Evolutionary conservation across 2,797 vertebrate species (phyloP).

Genomic region (Pteronotus mesoamericanus): DNA sequence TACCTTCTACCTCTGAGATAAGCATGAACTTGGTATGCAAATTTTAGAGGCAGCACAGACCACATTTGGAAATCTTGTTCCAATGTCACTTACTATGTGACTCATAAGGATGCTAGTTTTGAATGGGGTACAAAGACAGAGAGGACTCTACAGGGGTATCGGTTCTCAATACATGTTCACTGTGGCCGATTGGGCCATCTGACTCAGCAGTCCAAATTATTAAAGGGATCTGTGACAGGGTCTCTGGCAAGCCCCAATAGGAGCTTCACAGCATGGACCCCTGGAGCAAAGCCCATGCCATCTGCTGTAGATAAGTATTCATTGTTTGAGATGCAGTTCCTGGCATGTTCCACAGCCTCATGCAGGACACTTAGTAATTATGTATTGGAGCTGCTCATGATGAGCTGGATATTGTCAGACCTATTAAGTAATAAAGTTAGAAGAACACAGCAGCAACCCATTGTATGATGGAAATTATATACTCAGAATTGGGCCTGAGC

Average conservation of each 20-base stretch:
- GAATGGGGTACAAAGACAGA: not conserved
- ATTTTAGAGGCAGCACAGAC: not conserved
- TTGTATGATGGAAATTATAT: constrained; percentile 39
- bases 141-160: not conserved
- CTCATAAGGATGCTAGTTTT: not conserved
- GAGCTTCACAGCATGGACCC: constrained; percentile 7
- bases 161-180: constrained; percentile 21
- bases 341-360: constrained; percentile 38
- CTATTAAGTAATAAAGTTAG: constrained; percentile 43
- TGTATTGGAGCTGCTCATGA: constrained; percentile 31
- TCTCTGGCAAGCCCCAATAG: constrained; percentile 39
- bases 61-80: not conserved
- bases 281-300: constrained; percentile 63
- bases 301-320: constrained; percentile 37
- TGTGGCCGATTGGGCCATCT: not conserved
- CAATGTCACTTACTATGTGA: not conserved
- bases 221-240: constrained; percentile 25
- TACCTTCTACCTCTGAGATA: not conserved
- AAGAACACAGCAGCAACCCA: not conserved
- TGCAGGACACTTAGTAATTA: constrained; percentile 53
- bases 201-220: constrained; percentile 30
- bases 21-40: not conserved
- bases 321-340: constrained; percentile 54
- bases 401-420: constrained; percentile 51
- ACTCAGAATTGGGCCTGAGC: not conserved